Evolutionary conservation across 2,888 invertebrate species (phyloP).

Genomic region (Liopterus haemorrhoidalis): DNA sequence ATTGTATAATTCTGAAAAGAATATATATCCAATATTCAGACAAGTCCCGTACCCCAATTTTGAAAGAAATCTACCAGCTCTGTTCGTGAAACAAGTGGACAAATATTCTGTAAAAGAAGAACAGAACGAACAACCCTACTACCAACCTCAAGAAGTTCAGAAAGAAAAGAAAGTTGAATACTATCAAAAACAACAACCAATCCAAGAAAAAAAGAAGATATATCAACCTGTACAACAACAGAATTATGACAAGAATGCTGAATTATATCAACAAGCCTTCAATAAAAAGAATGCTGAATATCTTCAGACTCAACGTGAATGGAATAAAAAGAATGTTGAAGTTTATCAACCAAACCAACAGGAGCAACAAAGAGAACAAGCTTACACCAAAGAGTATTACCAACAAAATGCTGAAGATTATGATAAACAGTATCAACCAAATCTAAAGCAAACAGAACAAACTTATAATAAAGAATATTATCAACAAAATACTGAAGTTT

Average conservation of each 20-base stretch:
- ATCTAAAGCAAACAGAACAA: neutral
- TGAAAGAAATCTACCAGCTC: neutral
- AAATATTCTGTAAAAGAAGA: constrained; percentile 3
- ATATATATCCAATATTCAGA: no score
- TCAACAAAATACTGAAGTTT: neutral
- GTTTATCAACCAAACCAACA: constrained; percentile 12
- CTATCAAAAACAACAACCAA: constrained; percentile 12
- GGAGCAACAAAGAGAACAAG: neutral
- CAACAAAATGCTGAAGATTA: neutral
- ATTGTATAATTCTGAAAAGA: no score
- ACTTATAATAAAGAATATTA: neutral
- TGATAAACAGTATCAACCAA: neutral
- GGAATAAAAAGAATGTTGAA: constrained; percentile 7
- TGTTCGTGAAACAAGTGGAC: neutral
- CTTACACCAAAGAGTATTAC: neutral
- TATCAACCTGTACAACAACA: neutral
- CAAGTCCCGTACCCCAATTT: no score
- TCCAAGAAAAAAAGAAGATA: neutral
- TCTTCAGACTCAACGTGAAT: neutral
- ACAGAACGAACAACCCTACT: neutral
- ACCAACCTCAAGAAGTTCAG: neutral
- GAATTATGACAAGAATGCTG: neutral
- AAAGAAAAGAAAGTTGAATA: constrained; percentile 6
- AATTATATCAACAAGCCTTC: no score
- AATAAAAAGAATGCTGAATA: no score